phyloP scores from a whole-genome alignment of 2,113 vertebrate species.

The Peucedramus taeniatus region DNA sequence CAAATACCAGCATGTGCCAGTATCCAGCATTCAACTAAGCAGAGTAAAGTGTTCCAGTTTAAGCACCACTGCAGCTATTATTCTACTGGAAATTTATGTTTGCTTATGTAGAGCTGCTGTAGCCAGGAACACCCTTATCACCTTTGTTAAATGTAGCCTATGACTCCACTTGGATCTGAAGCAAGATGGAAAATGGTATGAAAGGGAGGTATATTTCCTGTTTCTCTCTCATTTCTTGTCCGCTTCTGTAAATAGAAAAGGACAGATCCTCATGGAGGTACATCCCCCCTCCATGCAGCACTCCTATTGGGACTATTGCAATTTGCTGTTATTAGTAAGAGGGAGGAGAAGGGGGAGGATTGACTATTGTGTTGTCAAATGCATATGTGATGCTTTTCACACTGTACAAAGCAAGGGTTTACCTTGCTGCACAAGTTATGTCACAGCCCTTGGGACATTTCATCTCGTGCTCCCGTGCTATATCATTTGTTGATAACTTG shows the following conservation, averaged over 20 bases:
- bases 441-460: neutral
- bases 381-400: neutral
- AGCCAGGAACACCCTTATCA: neutral
- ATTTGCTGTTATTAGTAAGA: neutral
- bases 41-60: neutral
- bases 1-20: neutral
- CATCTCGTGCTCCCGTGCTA: neutral
- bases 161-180: neutral
- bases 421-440: neutral
- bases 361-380: neutral
- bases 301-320: neutral
- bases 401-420: neutral
- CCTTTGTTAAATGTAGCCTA: neutral
- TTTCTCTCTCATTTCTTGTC: neutral
- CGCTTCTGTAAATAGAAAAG: neutral
- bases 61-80: neutral
- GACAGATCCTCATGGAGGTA: neutral
- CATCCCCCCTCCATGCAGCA: neutral
- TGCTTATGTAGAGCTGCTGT: neutral
- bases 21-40: neutral
- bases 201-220: neutral
- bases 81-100: neutral
- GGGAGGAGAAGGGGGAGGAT: neutral
- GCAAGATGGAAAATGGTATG: neutral
- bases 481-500: neutral